Percentiles rank a stretch among this genome's conserved stretches.
phyloP scores from a whole-genome alignment of 1,140 invertebrate genomes.

The Eriosoma lanigerum region DNA sequence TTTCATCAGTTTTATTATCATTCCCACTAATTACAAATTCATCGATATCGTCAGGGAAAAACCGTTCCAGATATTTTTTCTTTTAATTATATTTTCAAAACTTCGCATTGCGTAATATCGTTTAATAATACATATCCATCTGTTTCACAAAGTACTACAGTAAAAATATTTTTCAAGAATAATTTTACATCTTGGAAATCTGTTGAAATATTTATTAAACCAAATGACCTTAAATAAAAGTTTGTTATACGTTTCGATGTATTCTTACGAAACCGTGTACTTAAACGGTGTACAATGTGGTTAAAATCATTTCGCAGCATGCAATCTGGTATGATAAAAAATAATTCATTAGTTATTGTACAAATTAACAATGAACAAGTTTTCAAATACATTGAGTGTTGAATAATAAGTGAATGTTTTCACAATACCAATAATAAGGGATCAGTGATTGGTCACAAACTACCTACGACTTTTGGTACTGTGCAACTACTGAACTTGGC shows the following conservation, averaged over 20 bases:
- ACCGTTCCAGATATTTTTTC: not conserved
- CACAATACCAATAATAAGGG: slow-evolving; percentile 4
- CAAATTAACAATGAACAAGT: not conserved
- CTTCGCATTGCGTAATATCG: not conserved
- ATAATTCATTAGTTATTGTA: not conserved
- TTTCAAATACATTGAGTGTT: not conserved
- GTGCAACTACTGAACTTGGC: not conserved
- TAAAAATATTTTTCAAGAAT: not conserved
- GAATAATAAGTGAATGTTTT: not conserved
- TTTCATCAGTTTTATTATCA: not conserved
- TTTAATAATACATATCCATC: not conserved
- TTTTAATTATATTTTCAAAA: not conserved
- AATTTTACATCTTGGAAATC: not conserved
- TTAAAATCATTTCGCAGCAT: slow-evolving; percentile 11
- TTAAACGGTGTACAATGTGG: not conserved
- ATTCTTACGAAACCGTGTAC: not conserved
- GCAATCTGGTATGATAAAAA: too few relatives aligned
- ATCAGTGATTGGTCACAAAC: not conserved
- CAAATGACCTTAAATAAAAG: not conserved
- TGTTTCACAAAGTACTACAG: not conserved
- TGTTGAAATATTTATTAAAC: not conserved
- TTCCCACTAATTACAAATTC: not conserved
- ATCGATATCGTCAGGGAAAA: not conserved
- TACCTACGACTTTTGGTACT: not conserved
- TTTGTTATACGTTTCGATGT: not conserved